Evolutionary conservation across 2,888 invertebrate species (phyloP), one percentile per base, ranked within the genome.

Genomic region (Galerucella calmariensis): DNA sequence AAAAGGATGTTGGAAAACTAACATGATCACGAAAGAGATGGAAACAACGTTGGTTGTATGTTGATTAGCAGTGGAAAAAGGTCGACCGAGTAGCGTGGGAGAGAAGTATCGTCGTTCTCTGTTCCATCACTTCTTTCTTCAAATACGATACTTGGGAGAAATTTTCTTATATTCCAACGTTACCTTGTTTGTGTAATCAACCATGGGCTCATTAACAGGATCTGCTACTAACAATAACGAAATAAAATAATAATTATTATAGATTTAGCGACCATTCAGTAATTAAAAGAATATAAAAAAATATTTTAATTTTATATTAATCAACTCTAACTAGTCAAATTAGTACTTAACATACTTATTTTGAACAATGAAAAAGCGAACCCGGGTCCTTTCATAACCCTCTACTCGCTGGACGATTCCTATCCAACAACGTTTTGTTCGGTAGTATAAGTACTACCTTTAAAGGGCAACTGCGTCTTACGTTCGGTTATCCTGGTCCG

Each of bases 41-140:
- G n/a, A 59, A 35, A 61, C 24, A 46, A 68, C 5, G 70, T 63
- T 74, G 79, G 77, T 76, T 72, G 77, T 78, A 76, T 76, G 79
- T 75, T 77, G 78, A 78, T 79, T 77, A 81, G 76, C 75, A 79
- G 75, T 75, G 73, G 78, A 78, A 77, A 78, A 79, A 78, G 78
- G 80, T 81, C 80, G 81, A 77, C 72, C 48, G 44, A 77, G 79
- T 80, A 79, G 78, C 81, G 81, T 81, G 81, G 79, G 82, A 81
- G 80, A 72, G 72, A 78, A 79, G 70, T 78, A 78, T 78, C 69
- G 70, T 74, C 65, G 75, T 68, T 74, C 56, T 67, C 63, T 46
- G 48, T 73, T 66, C 63, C n/a, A 44, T 65, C 67, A 59, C 51
- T 61, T 48, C 46, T 67, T 56, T 48, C 16, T 51, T 67, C 59